A percentile compares a stretch with the other conserved stretches of the same genome.
Conservation (phyloP, 2,888 invertebrate genomes). For the Andrena hattorfiana region DNA sequence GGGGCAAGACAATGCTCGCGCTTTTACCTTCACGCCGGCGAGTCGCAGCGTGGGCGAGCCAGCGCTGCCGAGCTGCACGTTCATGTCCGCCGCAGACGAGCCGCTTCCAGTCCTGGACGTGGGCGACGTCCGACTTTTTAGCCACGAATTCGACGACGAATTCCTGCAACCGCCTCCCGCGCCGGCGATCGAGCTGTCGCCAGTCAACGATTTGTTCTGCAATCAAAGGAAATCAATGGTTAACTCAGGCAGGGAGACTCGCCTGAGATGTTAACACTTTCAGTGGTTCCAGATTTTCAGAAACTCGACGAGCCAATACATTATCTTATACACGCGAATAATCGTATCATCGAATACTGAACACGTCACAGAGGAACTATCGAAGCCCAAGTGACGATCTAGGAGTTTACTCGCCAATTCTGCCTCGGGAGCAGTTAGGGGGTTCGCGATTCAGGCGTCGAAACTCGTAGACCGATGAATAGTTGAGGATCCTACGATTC, state of each 20-base stretch:
- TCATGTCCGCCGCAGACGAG: slow-evolving; percentile 85
- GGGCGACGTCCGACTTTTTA: slow-evolving; percentile 82
- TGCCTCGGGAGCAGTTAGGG: slow-evolving; percentile 11
- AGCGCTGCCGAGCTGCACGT: slow-evolving; percentile 86
- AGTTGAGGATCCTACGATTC: slow-evolving; percentile 60
- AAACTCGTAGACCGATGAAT: slow-evolving; percentile 53
- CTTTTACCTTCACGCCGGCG: slow-evolving; percentile 82
- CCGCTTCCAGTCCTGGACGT: slow-evolving; percentile 81
- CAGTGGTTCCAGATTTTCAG: too few species aligned
- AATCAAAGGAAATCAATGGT: slow-evolving; percentile 49
- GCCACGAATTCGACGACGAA: slow-evolving; percentile 81
- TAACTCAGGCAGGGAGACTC: background rate
- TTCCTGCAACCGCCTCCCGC: slow-evolving; percentile 75
- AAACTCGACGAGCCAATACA: background rate
- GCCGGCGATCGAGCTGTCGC: slow-evolving; percentile 77
- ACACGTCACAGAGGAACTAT: slow-evolving; percentile 14
- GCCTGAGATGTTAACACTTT: background rate
- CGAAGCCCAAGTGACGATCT: background rate
- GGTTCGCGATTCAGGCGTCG: slow-evolving; percentile 3
- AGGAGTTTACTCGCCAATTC: slow-evolving; percentile 40
- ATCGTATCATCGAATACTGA: slow-evolving; percentile 22
- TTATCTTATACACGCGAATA: background rate
- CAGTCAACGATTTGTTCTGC: slow-evolving; percentile 80
- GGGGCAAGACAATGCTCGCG: slow-evolving; percentile 36
- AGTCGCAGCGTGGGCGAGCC: slow-evolving; percentile 86